Evolutionary conservation across 2,113 vertebrate species (phyloP), one percentile per base, ranked within the genome.

Genomic region (Pavo muticus): DNA sequence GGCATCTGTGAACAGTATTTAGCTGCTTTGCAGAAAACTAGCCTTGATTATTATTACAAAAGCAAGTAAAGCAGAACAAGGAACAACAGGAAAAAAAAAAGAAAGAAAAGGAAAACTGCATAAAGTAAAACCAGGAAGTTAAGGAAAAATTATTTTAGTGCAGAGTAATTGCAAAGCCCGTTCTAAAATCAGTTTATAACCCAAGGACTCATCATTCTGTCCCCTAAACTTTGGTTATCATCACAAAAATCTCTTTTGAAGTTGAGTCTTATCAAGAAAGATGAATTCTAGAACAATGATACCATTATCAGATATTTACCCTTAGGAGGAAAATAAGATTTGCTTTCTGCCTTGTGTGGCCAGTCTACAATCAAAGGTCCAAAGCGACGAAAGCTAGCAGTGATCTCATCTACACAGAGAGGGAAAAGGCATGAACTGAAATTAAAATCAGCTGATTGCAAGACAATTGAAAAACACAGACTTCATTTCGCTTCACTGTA

Each of bases 341-440:
- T 99, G 98, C 99, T 99, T 97, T 99, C 99, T 93, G 99, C 99
- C 97, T 99, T 99, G 96, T 99, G 99, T 68, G 99, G 99, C 99
- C 99, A 99, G 95, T 99, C 99, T 72, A 99, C 99, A 97, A 99
- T 99, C 97, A 99, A 97, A 97, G 99, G 99, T 90, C 99, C 99
- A 97, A 99, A 99, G 87, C 99, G 98, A 84, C 99, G 99, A 96
- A 99, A 99, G 97, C 99, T 99, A 94, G 99, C 99, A 93, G 99
- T 99, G 93, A 99, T 99, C 97, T 99, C 99, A 98, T 99, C 99
- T 99, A 93, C 25, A 54, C 70, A 71, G 16, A 75, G 50, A 47
- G 52, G 47, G 10, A 93, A 88, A 80, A 90, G 60, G 61, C 74
- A 96, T 2, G 0, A 86, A 57, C 2, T 80, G 57, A 73, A 82